phyloP scores from a whole-genome alignment of 2,888 invertebrate genomes.

The Chrysina gloriosa region DNA sequence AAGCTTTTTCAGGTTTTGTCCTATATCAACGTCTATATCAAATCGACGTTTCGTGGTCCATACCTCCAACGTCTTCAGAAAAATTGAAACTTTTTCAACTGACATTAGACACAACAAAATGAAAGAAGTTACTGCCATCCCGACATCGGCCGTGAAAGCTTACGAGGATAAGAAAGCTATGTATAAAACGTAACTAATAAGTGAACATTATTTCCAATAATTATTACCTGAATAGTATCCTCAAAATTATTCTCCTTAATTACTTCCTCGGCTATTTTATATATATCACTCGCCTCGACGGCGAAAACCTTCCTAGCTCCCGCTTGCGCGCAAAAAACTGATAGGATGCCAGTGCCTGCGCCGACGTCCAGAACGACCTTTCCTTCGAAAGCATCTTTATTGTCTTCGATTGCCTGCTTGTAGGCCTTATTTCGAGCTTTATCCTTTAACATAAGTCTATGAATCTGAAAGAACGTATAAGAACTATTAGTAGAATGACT shows the following conservation, averaged over 20 bases:
- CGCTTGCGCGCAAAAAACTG: conserved; percentile 89
- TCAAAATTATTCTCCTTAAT: conserved; percentile 78
- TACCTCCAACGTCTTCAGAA: too few species aligned
- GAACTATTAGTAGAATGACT: too few species aligned
- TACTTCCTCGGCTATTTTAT: conserved; percentile 73
- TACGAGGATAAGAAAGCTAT: too few species aligned
- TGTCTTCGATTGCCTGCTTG: conserved; percentile 79
- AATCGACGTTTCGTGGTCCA: too few species aligned
- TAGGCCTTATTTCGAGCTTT: conserved; percentile 81
- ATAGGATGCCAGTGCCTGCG: conserved; percentile 89
- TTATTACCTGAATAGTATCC: conserved; percentile 74
- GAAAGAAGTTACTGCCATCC: too few species aligned
- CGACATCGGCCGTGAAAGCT: too few species aligned
- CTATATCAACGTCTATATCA: too few species aligned
- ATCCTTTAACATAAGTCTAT: conserved; percentile 85
- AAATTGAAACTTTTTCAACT: too few species aligned
- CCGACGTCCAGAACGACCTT: conserved; percentile 90
- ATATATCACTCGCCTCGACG: conserved; percentile 82
- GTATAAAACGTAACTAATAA: too few species aligned
- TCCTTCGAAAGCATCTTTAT: conserved; percentile 74
- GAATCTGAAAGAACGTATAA: conserved; percentile 70
- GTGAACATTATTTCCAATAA: too few species aligned
- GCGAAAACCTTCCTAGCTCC: conserved; percentile 91
- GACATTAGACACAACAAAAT: too few species aligned
- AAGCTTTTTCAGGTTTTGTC: too few species aligned